Base-by-base conservation (phyloP, 2,797 vertebrate genomes). In the Margarornis squamiger region DNA sequence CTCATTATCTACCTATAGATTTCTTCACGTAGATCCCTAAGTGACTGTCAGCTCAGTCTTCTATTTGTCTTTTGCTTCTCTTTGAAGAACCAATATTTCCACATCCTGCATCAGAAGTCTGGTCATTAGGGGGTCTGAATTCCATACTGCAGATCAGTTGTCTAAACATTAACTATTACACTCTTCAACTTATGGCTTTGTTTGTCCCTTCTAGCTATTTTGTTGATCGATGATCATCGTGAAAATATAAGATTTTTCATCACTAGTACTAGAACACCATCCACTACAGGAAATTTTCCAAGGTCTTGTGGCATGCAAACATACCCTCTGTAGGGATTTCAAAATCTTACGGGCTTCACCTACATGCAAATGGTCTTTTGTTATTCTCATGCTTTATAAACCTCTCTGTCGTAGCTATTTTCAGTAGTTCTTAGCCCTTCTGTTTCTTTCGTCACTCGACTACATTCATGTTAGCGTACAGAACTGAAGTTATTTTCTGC, bases 401-500 rank as follows among this genome's bases (percentile, higher is more conserved):
- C 57, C 48, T 91, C 78, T 62, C 77, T 74, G 52, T 77, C 45
- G 1, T 45, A 74, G 84, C 67, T 94, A 77, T 96, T 95, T 94
- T 93, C 63, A 88, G 94, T 82, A 86, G 13, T 61, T 94, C 72
- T 76, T 87, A n/a, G 3, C 34, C 66, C 90, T 92, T 94, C 93
- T 96, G 84, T 93, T 92, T 93, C 88, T 93, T 86, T 70, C 45
- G 5, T 82, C 78, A 83, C 65, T 38, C 29, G 0, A 36, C 84
- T 71, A 34, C 78, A 74, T 51, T 94, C 76, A 49, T 83, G 68
- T 85, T 96, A 90, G 78, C 26, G 0, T 67, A 85, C 71, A 74
- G 84, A 92, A 49, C 72, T 83, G 71, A 46, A 87, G 81, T 85
- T 91, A 89, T 92, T 96, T 96, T 94, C 84, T 80, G 59, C 49